phyloP scores from a whole-genome alignment of 2,888 invertebrate genomes.

The Drosophila peninsularis region DNA sequence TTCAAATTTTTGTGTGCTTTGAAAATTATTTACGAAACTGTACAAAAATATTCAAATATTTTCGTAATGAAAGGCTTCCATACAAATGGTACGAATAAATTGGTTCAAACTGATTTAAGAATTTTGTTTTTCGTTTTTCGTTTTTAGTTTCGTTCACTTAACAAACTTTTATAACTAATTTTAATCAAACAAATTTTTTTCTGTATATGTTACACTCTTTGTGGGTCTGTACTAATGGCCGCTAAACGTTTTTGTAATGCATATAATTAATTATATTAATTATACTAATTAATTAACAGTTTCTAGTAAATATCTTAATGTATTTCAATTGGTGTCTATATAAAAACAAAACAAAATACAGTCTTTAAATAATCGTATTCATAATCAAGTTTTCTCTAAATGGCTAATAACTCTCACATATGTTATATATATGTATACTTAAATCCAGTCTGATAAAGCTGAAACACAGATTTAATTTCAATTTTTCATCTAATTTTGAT shows the following conservation, averaged over 20 bases:
- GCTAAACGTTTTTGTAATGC: constrained; percentile 54
- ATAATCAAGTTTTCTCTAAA: constrained; percentile 39
- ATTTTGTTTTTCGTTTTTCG: constrained; percentile 21
- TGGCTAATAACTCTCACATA: constrained; percentile 18
- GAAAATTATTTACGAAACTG: constrained; percentile 38
- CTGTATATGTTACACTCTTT: constrained; percentile 66
- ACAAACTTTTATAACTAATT: constrained; percentile 34
- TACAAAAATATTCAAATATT: constrained; percentile 50
- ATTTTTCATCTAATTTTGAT: not conserved
- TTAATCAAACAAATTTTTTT: constrained; percentile 29
- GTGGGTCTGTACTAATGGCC: constrained; percentile 56
- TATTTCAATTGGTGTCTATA: constrained; percentile 59
- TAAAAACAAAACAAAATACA: constrained; percentile 18
- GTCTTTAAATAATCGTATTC: constrained; percentile 39
- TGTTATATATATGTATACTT: constrained; percentile 13
- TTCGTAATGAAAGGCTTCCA: constrained; percentile 80
- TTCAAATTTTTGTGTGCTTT: constrained; percentile 64
- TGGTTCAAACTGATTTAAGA: constrained; percentile 71
- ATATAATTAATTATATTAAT: constrained; percentile 31
- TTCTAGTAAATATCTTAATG: constrained; percentile 53
- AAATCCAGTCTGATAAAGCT: constrained; percentile 17
- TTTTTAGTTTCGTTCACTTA: constrained; percentile 45
- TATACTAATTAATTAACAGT: constrained; percentile 39
- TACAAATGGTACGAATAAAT: constrained; percentile 84
- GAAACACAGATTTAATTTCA: not conserved